Conservation (phyloP, 2,797 vertebrate genomes). For the Tragelaphus eurycerus region DNA sequence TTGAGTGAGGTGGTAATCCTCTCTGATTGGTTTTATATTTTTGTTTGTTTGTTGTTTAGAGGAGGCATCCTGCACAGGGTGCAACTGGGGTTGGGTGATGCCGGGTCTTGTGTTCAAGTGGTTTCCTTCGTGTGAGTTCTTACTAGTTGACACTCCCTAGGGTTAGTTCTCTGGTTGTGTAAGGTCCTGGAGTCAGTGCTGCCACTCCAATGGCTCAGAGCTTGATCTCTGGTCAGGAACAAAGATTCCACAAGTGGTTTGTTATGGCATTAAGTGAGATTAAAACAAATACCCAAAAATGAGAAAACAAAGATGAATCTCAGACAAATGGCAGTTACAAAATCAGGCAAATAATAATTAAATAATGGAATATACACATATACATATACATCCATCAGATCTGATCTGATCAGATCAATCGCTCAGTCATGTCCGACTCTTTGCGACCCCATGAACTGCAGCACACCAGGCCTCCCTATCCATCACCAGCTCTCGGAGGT, state of each 20-base stretch:
- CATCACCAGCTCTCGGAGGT: no score
- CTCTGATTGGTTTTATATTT: not conserved
- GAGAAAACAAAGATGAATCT: not conserved
- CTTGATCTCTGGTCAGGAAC: not conserved
- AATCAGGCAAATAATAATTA: not conserved
- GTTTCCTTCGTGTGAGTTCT: not conserved
- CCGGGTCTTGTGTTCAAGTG: rapidly evolving
- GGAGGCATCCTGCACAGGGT: not conserved
- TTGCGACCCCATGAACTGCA: no score
- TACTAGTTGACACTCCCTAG: not conserved
- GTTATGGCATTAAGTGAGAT: not conserved
- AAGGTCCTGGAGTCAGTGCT: not conserved
- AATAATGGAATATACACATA: not conserved
- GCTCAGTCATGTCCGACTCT: no score
- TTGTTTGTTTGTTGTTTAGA: not conserved
- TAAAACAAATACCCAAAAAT: not conserved
- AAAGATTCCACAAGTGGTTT: not conserved
- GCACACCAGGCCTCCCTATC: no score
- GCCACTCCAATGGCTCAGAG: not conserved
- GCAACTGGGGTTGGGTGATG: not conserved
- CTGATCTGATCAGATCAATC: no score
- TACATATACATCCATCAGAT: not conserved
- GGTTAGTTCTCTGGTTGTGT: not conserved
- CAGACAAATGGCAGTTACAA: not conserved
- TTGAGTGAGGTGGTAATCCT: not conserved